Evolutionary conservation across 1,140 invertebrate genomes (phyloP), one percentile per base, ranked within the genome.

Genomic region (Atta colombica): DNA sequence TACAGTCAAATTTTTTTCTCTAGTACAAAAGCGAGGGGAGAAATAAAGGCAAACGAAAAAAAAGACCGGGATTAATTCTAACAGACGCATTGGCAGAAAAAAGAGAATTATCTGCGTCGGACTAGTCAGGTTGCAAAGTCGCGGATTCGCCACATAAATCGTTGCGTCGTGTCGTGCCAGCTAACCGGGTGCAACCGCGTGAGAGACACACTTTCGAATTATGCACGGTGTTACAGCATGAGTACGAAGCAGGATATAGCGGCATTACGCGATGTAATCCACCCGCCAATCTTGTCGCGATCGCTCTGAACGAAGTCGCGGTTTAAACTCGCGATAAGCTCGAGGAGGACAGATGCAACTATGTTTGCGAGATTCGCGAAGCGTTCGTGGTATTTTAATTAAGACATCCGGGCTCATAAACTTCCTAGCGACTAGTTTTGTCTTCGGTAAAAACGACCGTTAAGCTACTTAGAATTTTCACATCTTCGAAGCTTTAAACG

Each of bases 71-170:
- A 61, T 51, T 89, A 89, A 89, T 87, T 89, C 53, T 51, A 78
- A 53, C 14, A 21, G 16, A 18, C 21, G 35, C n/a, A 71, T 81
- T 2, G 45, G 8, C 63, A 39, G 77, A 21, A 72, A 25, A 71
- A 55, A 2, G 49, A 45, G 35, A 81, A 74, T 82, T 82, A 31
- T 58, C 25, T 39, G 53, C 69, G 66, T 14, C 28, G 53, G 66
- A 18, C 21, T 31, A 71, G 39, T 45, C 35, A 60, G 58, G 85
- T 45, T 63, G 60, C 61, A 21, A 58, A 81, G 77, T 45, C 58
- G 39, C 63, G 55, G 86, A 84, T 85, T 72, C 87, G 77, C 75
- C 55, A 75, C 81, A 87, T 90, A 89, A 89, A 90, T 89, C 81
- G 28, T 21, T 55, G 39, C 66, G 68, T 25, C 21, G 21, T 45